Base-by-base conservation (phyloP, 2,797 vertebrate species). In the Capromys pilorides region DNA sequence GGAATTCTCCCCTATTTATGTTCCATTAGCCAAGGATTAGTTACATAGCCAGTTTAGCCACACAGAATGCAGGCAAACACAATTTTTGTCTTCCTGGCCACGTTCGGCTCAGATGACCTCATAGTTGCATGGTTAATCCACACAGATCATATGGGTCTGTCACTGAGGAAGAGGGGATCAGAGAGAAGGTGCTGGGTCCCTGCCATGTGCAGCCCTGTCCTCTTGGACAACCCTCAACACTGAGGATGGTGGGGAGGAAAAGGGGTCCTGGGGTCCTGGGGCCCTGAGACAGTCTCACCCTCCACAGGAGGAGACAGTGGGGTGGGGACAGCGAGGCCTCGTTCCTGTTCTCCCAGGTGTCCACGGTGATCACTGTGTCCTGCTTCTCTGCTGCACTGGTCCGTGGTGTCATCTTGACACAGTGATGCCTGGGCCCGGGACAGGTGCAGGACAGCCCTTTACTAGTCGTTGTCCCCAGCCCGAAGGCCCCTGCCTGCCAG, bases 31-130 rank as follows among this genome's bases (percentile, higher is more conserved):
- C 66, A 61, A 59, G 3, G 26, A 36, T 28, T 77, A 90, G 24
- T 67, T 54, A 9, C 33, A 33, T 59, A 77, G 36, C 14, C 33
- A 86, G 12, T 8, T 90, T 75, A 80, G 9, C 22, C 31, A 80
- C 31, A 49, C 67, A 28, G n/a, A 33, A 67, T 90, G 14, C 39
- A 28, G 39, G 39, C 49, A 81, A 90, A 51, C 3, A 28, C 11
- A 69, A 5, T 41, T 82, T 93, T 41, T 62, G 59, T 67, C 59
- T 95, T 90, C 45, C 19, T n/a, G 45, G 26, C 8, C 19, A 93
- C 9, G 1, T 67, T 69, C 18, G 21, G 75, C 28, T 51, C 41
- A 41, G 67, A 33, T 21, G n/a, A 82, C 31, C 13, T 21, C 26
- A 71, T 54, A 2, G 49, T 22, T 62, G 24, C 54, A 26, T 62